These are phyloP conservation scores for Drosophila yooni DNA, from an alignment of 2,888 invertebrate genomes.

Conservation along the genomic window DNA sequence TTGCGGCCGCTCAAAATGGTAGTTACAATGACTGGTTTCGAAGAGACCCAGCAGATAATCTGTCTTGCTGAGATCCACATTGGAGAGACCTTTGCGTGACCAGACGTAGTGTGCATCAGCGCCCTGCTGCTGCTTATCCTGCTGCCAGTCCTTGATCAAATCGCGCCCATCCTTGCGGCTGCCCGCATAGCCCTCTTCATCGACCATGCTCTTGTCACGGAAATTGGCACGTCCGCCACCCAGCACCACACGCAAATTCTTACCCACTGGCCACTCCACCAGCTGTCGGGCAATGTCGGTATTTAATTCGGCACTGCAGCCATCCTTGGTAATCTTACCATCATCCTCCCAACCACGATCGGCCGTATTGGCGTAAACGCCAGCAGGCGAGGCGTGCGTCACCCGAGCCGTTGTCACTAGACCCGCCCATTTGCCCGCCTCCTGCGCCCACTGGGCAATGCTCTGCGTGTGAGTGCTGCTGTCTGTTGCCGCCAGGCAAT, in stretches of 20 bases:
- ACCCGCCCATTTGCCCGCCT: conserved; percentile 88
- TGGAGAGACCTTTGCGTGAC: conserved; percentile 67
- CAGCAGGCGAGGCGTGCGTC: conserved; percentile 92
- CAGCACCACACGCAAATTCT: conserved; percentile 88
- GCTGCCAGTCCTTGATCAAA: conserved; percentile 89
- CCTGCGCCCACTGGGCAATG: conserved; percentile 90
- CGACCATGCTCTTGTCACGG: conserved; percentile 81
- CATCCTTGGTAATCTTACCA: conserved; percentile 85
- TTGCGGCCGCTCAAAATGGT: conserved; percentile 86
- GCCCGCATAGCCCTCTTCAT: conserved; percentile 86
- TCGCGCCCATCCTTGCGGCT: conserved; percentile 88
- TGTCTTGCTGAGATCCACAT: conserved; percentile 84
- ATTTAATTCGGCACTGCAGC: conserved; percentile 86
- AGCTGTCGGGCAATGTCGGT: conserved; percentile 90
- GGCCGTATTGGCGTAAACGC: conserved; percentile 89
- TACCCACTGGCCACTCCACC: conserved; percentile 88
- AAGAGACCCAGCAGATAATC: conserved; percentile 88
- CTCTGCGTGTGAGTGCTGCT: conserved; percentile 87
- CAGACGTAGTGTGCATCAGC: conserved; percentile 82
- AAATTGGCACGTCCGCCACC: conserved; percentile 83
- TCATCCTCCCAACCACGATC: conserved; percentile 90
- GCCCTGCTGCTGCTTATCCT: conserved; percentile 53
- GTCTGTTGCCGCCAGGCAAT: conserved; percentile 88
- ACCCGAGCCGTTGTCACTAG: conserved; percentile 91
- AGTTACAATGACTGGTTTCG: conserved; percentile 86